A percentile compares a stretch with the other conserved stretches of the same genome.
These are phyloP conservation scores for Schizopygopsis malacanthus DNA, from an alignment of 2,797 vertebrate genomes.

Conservation along the genomic window DNA sequence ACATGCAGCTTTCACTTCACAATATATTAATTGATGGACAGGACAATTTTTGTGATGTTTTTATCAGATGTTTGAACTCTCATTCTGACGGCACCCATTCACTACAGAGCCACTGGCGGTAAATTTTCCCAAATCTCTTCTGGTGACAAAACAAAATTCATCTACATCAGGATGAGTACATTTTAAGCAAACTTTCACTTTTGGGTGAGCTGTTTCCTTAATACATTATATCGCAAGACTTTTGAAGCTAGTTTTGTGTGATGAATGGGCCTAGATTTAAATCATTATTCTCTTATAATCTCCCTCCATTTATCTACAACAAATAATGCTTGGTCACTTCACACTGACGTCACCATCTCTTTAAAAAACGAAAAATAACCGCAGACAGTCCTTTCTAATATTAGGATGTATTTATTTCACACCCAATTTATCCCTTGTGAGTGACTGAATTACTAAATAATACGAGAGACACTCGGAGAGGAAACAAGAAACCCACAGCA, in stretches of 20 bases:
- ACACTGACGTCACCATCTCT: not conserved
- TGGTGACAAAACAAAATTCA: not conserved
- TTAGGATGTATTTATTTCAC: conserved; percentile 8
- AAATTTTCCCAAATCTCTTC: not conserved
- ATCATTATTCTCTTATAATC: not conserved
- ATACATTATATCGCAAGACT: not conserved
- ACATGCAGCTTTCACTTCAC: not conserved
- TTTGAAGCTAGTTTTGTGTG: not conserved
- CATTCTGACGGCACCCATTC: not conserved
- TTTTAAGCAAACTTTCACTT: not conserved
- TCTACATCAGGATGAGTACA: not conserved
- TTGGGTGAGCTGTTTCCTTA: not conserved
- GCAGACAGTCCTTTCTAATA: not conserved
- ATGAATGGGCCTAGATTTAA: not conserved
- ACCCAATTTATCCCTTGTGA: conserved; percentile 16
- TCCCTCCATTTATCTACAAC: not conserved
- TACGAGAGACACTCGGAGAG: not conserved
- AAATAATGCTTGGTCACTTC: not conserved
- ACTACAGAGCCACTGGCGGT: not conserved
- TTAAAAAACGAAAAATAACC: not conserved
- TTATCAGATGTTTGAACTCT: not conserved
- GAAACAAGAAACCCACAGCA: conserved; percentile 16
- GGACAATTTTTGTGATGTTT: not conserved
- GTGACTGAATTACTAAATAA: conserved; percentile 20
- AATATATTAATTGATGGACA: not conserved